Conservation (phyloP, 1,140 invertebrate species). For the Drusus annulatus region DNA sequence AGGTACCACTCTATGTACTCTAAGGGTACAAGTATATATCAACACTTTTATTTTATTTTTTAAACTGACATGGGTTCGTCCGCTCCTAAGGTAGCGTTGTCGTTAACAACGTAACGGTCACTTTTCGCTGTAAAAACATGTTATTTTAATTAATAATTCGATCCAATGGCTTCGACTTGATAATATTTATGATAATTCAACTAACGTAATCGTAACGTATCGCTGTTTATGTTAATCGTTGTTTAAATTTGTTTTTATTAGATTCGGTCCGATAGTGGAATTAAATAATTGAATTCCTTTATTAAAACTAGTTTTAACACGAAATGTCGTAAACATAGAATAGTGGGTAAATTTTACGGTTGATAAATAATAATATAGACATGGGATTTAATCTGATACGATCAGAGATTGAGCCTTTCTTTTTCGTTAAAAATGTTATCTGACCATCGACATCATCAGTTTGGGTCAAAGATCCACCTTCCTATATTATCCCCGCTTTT, state of each 20-base stretch:
- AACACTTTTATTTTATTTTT: too few species aligned
- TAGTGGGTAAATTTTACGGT: not conserved
- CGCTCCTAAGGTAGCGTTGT: not conserved
- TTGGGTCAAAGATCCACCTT: too few species aligned
- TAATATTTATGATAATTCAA: constrained; percentile 15
- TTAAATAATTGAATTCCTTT: not conserved
- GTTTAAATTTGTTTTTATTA: constrained; percentile 26
- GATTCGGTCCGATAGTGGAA: too few species aligned
- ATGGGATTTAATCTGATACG: too few species aligned
- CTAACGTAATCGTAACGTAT: constrained; percentile 7
- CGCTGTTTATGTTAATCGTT: constrained; percentile 13
- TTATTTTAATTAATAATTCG: constrained; percentile 26
- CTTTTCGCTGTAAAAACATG: constrained; percentile 21
- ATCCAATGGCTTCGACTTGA: constrained; percentile 1
- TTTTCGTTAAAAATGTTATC: too few species aligned
- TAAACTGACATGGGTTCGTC: not conserved
- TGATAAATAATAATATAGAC: not conserved
- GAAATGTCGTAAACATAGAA: not conserved
- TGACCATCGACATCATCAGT: too few species aligned
- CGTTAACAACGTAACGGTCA: not conserved
- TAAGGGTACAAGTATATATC: too few species aligned
- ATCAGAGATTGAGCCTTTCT: too few species aligned
- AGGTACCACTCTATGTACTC: too few species aligned
- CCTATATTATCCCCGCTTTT: too few species aligned
- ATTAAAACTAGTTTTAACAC: not conserved